Percentiles rank a stretch among this genome's conserved stretches.
Conservation (phyloP, 2,888 invertebrate genomes). For the Agriopis leucophaearia region DNA sequence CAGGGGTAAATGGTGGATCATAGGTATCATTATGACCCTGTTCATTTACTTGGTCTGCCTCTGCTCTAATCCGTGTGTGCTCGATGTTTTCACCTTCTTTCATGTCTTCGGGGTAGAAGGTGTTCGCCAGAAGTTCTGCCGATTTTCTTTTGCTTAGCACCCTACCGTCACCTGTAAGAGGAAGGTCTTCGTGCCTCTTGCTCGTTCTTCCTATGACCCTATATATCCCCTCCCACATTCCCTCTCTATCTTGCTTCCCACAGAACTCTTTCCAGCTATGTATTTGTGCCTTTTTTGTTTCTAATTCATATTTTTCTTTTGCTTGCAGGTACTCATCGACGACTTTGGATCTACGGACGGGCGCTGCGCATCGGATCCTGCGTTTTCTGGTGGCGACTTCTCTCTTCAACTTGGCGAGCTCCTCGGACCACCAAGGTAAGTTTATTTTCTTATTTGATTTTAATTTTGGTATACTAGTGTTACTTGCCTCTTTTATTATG, state of each 20-base stretch:
- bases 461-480: background rate
- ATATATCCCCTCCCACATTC: background rate
- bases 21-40: background rate
- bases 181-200: too few relatives aligned
- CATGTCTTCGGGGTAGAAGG: too few relatives aligned
- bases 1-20: constrained; percentile 40
- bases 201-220: background rate
- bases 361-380: background rate
- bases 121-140: too few relatives aligned
- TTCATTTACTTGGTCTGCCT: too few relatives aligned
- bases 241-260: background rate
- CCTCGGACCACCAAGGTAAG: background rate
- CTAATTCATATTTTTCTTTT: background rate
- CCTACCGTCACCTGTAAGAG: too few relatives aligned
- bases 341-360: background rate
- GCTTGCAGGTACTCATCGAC: background rate
- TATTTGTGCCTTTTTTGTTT: background rate
- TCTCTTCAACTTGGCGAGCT: background rate
- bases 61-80: too few relatives aligned
- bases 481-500: background rate
- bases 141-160: too few relatives aligned
- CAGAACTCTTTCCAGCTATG: background rate
- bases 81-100: too few relatives aligned
- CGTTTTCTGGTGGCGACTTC: background rate
- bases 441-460: background rate